A percentile compares a stretch with the other conserved stretches of the same genome.
These are phyloP conservation scores for Pocillopora grandis DNA, from an alignment of 92 coral and sea anemone genomes.

Conservation along the genomic window DNA sequence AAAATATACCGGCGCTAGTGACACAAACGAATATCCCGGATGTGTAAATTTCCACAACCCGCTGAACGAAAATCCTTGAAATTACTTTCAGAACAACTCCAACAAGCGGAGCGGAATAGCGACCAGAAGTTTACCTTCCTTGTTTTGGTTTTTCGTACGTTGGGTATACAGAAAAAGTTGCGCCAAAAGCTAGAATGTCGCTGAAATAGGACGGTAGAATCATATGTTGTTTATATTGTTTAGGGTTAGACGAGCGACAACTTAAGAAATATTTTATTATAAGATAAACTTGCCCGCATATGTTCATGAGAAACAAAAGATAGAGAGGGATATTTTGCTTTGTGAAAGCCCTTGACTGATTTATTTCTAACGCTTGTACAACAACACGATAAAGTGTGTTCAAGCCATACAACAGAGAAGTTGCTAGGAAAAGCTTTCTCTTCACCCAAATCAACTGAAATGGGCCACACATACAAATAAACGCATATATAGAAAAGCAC, in stretches of 20 bases:
- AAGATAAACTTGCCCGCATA: background rate
- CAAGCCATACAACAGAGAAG: background rate
- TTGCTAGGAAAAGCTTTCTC: background rate
- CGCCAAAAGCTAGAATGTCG: background rate
- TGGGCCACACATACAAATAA: too few species aligned
- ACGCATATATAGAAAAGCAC: too few species aligned
- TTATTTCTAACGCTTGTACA: background rate
- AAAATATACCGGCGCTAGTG: too few species aligned
- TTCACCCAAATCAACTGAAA: too few species aligned
- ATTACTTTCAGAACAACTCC: too few species aligned
- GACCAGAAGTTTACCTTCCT: conserved; percentile 1
- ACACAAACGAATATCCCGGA: too few species aligned
- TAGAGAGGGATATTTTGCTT: background rate
- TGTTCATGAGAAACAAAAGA: background rate
- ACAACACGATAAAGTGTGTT: background rate
- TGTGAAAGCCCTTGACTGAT: background rate
- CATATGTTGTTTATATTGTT: background rate
- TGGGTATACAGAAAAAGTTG: background rate
- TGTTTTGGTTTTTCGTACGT: background rate
- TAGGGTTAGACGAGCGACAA: background rate
- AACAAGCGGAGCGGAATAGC: conserved; percentile 19
- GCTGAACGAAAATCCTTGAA: too few species aligned
- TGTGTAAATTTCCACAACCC: too few species aligned
- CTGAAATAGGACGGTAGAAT: background rate
- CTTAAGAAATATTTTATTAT: background rate